Base-by-base conservation (phyloP, 2,113 vertebrate genomes). In the Chrysemys picta region DNA sequence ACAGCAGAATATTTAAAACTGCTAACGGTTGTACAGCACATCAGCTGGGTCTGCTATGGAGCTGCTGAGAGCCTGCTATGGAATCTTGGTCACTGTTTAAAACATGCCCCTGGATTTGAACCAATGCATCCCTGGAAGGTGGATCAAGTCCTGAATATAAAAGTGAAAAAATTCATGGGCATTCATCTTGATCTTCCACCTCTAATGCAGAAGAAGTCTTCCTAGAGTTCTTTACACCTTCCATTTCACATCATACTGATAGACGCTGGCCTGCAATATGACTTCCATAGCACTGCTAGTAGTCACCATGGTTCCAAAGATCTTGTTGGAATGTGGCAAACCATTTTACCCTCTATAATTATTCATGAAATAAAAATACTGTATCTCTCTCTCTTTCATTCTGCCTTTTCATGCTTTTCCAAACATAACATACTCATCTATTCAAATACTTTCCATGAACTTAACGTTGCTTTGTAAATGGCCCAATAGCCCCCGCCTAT, bases 71-170 rank as follows among this genome's bases (percentile, higher is more conserved):
- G 1, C 3, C 83, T 25, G 31, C 31, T 65, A 13, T 35, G 31
- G 31, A 65, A 65, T 13, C 25, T 17, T 7, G 16, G 62, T 65
- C 31, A 35, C 62, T 35, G 6, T 65, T 65, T 65, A 35, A 54
- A 82, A 50, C 0, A 0, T 21, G 81, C 80, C 52, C 22, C 6
- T 0, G 8, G 2, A 3, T 8, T 27, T 24, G 35, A 91, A 65
- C 42, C 8, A 83, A 6, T 81, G 57, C 24, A 14, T 72, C 27
- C 72, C n/a, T 35, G 59, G 54, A 38, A 45, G 35, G 38, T 38
- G 22, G 80, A 88, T 50, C 45, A 80, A 38, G 56, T 62, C 29
- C 14, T 38, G 35, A 50, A n/a, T 22, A 14, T 59, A n/a, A 49
- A 62, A 27, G 27, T 12, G 24, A 49, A 87, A 87, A 59, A 47